Evolutionary conservation across 2,888 invertebrate species (phyloP), one percentile per base, ranked within the genome.

Genomic region (Arrhopalites spinosus): DNA sequence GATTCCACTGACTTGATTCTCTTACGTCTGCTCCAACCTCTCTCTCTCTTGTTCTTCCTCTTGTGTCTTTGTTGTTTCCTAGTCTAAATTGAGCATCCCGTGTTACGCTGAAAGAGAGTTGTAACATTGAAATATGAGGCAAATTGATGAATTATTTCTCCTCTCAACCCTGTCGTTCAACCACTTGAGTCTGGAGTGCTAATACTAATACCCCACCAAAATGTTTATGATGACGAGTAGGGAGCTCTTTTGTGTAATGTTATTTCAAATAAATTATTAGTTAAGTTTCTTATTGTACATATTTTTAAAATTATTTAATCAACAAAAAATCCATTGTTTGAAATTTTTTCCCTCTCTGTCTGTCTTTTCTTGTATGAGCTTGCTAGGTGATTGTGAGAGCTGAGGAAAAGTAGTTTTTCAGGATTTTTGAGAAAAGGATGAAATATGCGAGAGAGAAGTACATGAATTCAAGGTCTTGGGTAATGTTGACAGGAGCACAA

Each of bases 401-500:
- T 5, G 25, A 11, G 59, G 25, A 59, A 5, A 59, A 27, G 59
- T 25, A 27, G 59, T 59, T 59, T 59, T 59, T 25, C 59, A 7
- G 25, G 59, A 15, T 59, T 27, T 59, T 59, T 59, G 25, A 13
- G 3, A 50, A 50, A 50, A 20, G 20, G 50, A 50, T 50, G 20
- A 20, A 50, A 50, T n/a, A 50, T n/a, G 50, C 3, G 17, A 43
- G 66, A 36, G 66, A 45, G 66, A 36, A 11, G 66, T 20, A 45
- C 45, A 23, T 66, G 66, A 43, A 66, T 66, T 66, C 45, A 66
- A 66, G 66, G 36, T 7, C 13, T 43, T 23, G 8, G 15, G 43
- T 66, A 56, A 53, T 77, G 78, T 77, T 78, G 78, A 78, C 78
- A 78, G 75, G 75, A 72, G 66, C 67, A 77, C 78, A 77, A 77